Conservation (phyloP, 1,140 invertebrate species). For the Anastrepha obliqua region DNA sequence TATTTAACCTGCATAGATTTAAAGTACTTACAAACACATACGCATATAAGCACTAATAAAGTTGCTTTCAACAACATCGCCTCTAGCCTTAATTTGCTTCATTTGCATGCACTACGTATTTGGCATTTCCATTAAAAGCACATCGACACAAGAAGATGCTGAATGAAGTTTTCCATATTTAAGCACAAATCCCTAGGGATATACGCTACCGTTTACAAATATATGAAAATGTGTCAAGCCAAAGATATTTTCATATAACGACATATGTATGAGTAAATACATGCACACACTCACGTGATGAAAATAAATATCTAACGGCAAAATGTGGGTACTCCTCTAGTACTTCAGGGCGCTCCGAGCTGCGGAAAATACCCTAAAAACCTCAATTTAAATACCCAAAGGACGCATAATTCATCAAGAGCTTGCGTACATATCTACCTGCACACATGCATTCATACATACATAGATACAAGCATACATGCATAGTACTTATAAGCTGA, state of each 20-base stretch:
- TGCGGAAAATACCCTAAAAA: constrained; percentile 40
- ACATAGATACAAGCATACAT: neutral
- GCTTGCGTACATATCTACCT: neutral
- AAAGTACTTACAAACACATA: neutral
- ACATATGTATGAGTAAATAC: neutral
- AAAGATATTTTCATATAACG: too few species aligned
- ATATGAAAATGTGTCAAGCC: too few species aligned
- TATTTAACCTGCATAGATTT: too few species aligned
- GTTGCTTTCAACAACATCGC: neutral
- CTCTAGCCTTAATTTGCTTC: constrained; percentile 24
- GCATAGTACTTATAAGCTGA: neutral
- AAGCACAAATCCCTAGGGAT: neutral
- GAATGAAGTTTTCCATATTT: constrained; percentile 36
- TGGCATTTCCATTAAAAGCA: neutral
- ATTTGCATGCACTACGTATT: constrained; percentile 32
- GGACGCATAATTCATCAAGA: constrained; percentile 46
- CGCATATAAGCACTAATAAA: neutral
- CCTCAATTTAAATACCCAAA: constrained; percentile 50
- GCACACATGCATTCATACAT: neutral
- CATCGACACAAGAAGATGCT: neutral
- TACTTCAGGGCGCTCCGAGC: neutral
- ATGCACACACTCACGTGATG: neutral
- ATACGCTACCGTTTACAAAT: neutral
- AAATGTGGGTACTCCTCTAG: neutral
- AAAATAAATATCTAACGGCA: neutral